phyloP scores from a whole-genome alignment of 2,888 invertebrate species.

The Lutraria lutraria region DNA sequence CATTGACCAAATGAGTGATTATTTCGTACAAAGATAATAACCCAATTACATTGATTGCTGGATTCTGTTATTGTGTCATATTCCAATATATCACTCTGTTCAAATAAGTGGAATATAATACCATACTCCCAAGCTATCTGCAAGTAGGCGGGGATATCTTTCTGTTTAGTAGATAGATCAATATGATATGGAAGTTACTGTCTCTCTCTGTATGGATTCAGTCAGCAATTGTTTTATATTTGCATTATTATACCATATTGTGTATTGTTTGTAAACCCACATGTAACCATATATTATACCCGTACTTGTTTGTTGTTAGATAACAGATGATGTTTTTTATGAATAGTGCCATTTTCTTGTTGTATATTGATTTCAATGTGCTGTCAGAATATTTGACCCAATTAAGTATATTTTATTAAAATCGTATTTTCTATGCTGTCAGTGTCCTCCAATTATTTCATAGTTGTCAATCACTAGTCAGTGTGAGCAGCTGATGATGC shows the following conservation, averaged over 20 bases:
- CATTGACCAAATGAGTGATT: background rate
- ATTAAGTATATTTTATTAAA: too few relatives aligned
- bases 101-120: background rate
- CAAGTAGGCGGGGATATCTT: background rate
- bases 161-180: background rate
- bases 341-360: background rate
- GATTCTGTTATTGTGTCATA: background rate
- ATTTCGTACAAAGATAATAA: background rate
- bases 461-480: too few relatives aligned
- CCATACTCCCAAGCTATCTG: background rate
- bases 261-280: conserved; percentile 11
- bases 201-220: background rate
- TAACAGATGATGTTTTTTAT: background rate
- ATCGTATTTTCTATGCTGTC: too few relatives aligned
- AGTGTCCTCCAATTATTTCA: too few relatives aligned
- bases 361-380: background rate
- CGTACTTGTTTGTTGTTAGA: background rate
- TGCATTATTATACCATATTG: conserved; percentile 11
- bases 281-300: conserved; percentile 1
- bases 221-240: background rate
- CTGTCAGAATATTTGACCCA: too few relatives aligned
- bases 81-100: background rate
- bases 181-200: background rate
- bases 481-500: too few relatives aligned
- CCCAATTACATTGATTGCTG: conserved; percentile 10